phyloP scores from a whole-genome alignment of 2,797 vertebrate genomes.

The Ctenopoma multispine region DNA sequence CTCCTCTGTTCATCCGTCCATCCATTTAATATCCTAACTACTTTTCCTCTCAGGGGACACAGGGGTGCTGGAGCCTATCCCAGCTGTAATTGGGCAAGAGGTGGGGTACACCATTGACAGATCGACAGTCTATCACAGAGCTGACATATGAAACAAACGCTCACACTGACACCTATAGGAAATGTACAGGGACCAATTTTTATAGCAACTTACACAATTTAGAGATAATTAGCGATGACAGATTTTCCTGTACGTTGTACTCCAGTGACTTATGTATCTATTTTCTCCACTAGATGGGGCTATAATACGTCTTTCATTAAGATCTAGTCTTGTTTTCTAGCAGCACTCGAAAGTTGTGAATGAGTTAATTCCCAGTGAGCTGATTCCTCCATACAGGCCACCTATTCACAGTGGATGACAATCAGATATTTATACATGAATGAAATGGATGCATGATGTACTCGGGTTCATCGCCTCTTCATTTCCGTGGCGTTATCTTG shows the following conservation, averaged over 20 bases:
- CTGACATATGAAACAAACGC: too few relatives aligned
- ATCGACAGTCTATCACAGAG: too few relatives aligned
- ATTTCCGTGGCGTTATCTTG: conserved; percentile 42
- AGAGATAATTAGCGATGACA: not conserved
- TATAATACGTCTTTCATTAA: not conserved
- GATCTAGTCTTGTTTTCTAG: not conserved
- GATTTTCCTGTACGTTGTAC: too few relatives aligned
- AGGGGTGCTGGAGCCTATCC: too few relatives aligned
- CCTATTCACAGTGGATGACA: conserved; percentile 16
- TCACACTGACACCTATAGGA: too few relatives aligned
- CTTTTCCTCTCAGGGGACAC: too few relatives aligned
- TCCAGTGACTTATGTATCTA: not conserved
- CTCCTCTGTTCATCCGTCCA: too few relatives aligned
- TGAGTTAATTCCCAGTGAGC: conserved; percentile 38
- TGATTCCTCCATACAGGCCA: conserved; percentile 11
- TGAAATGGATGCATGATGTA: conserved; percentile 27
- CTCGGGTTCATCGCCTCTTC: conserved; percentile 28
- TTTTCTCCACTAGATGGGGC: conserved; percentile 65
- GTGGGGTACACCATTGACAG: too few relatives aligned
- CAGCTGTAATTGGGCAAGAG: too few relatives aligned
- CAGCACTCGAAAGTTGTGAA: conserved; percentile 55
- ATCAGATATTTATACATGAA: conserved; percentile 42
- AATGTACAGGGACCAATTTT: too few relatives aligned
- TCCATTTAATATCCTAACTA: too few relatives aligned
- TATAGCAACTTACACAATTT: not conserved